Conservation (phyloP, 2,888 invertebrate species). For the Tryphoninae sp. region DNA sequence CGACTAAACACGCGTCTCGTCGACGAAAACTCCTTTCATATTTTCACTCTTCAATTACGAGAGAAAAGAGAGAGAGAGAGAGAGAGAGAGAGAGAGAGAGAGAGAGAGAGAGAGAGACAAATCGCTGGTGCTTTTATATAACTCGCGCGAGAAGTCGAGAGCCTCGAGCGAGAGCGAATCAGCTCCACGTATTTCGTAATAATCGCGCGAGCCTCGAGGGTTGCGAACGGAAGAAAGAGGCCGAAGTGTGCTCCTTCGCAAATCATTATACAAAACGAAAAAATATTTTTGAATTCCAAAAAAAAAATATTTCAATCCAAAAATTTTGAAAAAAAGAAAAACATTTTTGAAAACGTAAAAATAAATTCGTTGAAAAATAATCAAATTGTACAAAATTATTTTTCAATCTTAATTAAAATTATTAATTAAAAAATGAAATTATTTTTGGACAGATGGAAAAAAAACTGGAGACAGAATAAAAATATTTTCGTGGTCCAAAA, state of each 20-base stretch:
- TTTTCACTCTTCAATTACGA: conserved; percentile 63
- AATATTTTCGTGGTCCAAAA: too few species aligned
- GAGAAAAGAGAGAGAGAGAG: conserved; percentile 9
- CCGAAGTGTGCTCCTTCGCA: conserved; percentile 45
- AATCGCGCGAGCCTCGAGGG: conserved; percentile 55
- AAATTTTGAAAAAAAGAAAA: too few species aligned
- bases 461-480: background rate
- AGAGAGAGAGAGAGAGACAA: background rate
- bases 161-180: conserved; percentile 54
- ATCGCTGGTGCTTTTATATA: conserved; percentile 50
- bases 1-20: conserved; percentile 40
- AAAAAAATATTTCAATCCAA: background rate
- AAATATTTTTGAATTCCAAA: background rate
- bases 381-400: too few species aligned
- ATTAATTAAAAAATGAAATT: too few species aligned
- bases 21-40: conserved; percentile 63
- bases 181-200: conserved; percentile 67
- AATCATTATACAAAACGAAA: conserved; percentile 19
- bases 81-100: conserved; percentile 20
- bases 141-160: conserved; percentile 51
- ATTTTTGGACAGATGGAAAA: too few species aligned
- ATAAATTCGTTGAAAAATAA: too few species aligned
- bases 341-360: too few species aligned
- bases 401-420: too few species aligned
- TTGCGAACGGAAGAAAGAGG: conserved; percentile 61